Base-by-base conservation (phyloP, 2,888 invertebrate genomes). In the Drosophila ustulata region DNA sequence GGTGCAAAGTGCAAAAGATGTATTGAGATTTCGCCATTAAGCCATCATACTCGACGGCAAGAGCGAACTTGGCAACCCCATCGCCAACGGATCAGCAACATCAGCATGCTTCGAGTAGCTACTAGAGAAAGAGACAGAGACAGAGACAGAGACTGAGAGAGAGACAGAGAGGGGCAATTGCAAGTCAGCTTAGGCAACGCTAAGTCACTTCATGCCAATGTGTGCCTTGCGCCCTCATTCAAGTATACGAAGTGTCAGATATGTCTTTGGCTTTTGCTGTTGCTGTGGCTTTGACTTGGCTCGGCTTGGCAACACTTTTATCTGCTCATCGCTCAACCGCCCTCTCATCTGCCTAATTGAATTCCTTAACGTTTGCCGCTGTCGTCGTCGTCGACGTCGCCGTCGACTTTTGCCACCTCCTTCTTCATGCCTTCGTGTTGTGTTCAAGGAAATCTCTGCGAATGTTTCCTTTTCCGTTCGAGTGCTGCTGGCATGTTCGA, bases 341-440 rank as follows among this genome's bases (percentile, higher is more conserved):
- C 79, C 72, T 78, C 86, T 82, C 83, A 83, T 88, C 83, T 88
- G 82, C 85, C 88, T 83, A 83, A 83, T 83, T 83, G 83, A 88
- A 83, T 88, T 88, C 88, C 88, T 88, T 88, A 82, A 69, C 85
- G 64, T 63, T 51, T 49, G 46, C 46, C 51, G 13, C 43, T 45
- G 11, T 43, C 9, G 4, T 46, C 9, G 8, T 41, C 3, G 56
- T 55, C 32, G 37, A n/a, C 9, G 4, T 46, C 9, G 8, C 28
- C 3, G 56, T 55, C 32, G 37, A n/a, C 34, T 45, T 41, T 39
- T 56, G 43, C 23, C 49, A 23, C 5, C 25, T 47, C 25, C 26
- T n/a, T 30, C 23, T n/a, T 18, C 46, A 23, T 55, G 43, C 26
- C 28, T 2, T 37, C 37, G 32, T 56, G 56, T 46, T 34, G 9